phyloP scores from a whole-genome alignment of 1,140 invertebrate genomes.

The Nylanderia fulva region DNA sequence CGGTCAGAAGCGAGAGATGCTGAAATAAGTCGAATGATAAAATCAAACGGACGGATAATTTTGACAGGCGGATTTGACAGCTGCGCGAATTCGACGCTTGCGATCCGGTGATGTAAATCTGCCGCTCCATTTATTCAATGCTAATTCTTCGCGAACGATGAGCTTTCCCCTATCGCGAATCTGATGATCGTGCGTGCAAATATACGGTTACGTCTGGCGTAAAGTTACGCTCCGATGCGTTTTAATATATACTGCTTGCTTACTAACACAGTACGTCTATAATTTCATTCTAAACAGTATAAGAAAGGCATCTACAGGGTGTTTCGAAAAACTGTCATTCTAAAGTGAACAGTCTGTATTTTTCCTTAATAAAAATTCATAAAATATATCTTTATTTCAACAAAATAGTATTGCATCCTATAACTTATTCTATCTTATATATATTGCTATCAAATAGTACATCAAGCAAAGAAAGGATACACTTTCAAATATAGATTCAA shows the following conservation, averaged over 20 bases:
- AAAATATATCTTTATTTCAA: not conserved
- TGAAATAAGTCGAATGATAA: constrained; percentile 77
- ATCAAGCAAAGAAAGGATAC: too few species aligned
- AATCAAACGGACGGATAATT: constrained; percentile 66
- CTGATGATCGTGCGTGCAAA: not conserved
- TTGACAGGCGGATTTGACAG: too few species aligned
- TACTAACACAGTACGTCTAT: not conserved
- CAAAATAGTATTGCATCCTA: not conserved
- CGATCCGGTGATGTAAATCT: constrained; percentile 1
- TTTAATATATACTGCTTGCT: not conserved
- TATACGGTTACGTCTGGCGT: constrained; percentile 7
- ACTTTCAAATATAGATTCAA: not conserved
- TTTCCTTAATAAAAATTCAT: not conserved
- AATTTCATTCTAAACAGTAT: constrained; percentile 13
- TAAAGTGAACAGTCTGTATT: not conserved
- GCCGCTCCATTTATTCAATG: not conserved
- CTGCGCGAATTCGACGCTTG: constrained; percentile 42
- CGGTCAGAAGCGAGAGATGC: constrained; percentile 71
- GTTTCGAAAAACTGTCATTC: not conserved
- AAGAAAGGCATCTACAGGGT: not conserved
- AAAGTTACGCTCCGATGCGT: constrained; percentile 29
- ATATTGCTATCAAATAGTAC: not conserved
- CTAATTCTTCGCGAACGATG: not conserved
- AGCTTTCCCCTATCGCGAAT: constrained; percentile 2
- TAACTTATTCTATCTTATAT: not conserved